Conservation (phyloP, 2,888 invertebrate genomes). For the Cremastinae sp. region DNA sequence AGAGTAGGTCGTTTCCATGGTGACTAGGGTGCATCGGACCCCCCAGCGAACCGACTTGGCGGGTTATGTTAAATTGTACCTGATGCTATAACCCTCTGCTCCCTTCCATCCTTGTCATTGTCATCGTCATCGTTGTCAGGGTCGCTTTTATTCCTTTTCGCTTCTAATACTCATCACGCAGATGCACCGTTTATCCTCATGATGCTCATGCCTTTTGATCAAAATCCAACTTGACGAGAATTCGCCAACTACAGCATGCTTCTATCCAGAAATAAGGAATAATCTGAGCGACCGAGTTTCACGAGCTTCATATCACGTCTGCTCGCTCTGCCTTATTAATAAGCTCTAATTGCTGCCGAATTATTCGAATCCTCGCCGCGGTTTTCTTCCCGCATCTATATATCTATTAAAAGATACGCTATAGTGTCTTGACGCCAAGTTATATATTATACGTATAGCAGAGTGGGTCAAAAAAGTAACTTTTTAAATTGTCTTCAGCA, state of each 20-base stretch:
- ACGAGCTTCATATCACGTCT: constrained; percentile 4
- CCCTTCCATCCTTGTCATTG: constrained; percentile 31
- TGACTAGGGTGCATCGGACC: constrained; percentile 77
- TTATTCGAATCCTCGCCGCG: too few relatives aligned
- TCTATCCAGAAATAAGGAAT: not conserved
- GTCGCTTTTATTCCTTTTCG: constrained; percentile 36
- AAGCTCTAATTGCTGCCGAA: not conserved
- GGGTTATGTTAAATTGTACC: constrained; percentile 72
- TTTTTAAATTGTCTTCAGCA: too few relatives aligned
- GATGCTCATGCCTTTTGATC: constrained; percentile 27
- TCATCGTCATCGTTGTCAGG: constrained; percentile 24
- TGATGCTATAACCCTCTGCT: constrained; percentile 60
- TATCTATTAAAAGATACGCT: too few relatives aligned
- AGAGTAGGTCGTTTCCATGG: constrained; percentile 80
- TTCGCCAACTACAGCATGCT: constrained; percentile 3
- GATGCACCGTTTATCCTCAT: too few relatives aligned
- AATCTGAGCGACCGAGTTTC: constrained; percentile 6
- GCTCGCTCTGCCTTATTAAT: constrained; percentile 3
- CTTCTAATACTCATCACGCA: constrained; percentile 37
- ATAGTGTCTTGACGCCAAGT: too few relatives aligned
- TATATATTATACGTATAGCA: too few relatives aligned
- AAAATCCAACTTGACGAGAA: constrained; percentile 43
- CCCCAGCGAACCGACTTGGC: constrained; percentile 58
- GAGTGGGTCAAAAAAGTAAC: too few relatives aligned
- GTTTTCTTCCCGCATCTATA: too few relatives aligned